phyloP scores from a whole-genome alignment of 2,113 vertebrate genomes.

The Apeltes quadracus region DNA sequence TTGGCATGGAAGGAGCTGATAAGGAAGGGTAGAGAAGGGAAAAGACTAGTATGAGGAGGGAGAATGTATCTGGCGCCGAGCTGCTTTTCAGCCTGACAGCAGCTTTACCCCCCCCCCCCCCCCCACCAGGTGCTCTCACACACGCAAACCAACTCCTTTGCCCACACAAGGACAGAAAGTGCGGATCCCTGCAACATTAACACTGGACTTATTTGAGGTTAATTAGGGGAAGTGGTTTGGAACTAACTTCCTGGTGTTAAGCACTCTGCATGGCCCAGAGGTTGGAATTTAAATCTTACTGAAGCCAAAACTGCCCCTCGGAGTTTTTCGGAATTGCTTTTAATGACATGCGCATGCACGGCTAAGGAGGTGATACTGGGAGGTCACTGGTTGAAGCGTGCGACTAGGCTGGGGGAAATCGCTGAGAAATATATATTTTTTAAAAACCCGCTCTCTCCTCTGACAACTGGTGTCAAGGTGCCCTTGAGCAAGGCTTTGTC shows the following conservation, averaged over 20 bases:
- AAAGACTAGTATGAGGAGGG: slow-evolving; percentile 25
- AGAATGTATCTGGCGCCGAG: slow-evolving; percentile 28
- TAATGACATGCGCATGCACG: slow-evolving; percentile 51
- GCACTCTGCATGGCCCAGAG: slow-evolving; percentile 62
- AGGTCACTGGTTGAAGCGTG: slow-evolving; percentile 58
- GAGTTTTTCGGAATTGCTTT: slow-evolving; percentile 55
- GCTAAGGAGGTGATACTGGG: slow-evolving; percentile 42
- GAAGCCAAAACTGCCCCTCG: slow-evolving; percentile 61
- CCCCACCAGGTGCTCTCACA: slow-evolving; percentile 10
- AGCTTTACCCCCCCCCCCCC: slow-evolving; percentile 3
- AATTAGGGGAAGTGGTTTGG: slow-evolving; percentile 75
- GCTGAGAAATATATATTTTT: too few relatives aligned
- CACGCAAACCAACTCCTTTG: slow-evolving; percentile 23
- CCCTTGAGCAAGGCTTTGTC: slow-evolving; percentile 63
- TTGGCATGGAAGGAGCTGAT: slow-evolving; percentile 11
- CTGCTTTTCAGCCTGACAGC: slow-evolving; percentile 35
- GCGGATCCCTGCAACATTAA: slow-evolving; percentile 66
- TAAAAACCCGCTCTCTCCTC: slow-evolving; percentile 15
- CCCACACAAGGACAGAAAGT: slow-evolving; percentile 43
- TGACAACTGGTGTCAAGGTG: slow-evolving; percentile 57
- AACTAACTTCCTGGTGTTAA: slow-evolving; percentile 71
- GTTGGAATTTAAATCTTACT: slow-evolving; percentile 75
- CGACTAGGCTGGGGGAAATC: slow-evolving; percentile 27
- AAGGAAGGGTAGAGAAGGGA: slow-evolving; percentile 10
- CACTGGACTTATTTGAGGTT: slow-evolving; percentile 70